Base-by-base conservation (phyloP, 1,140 invertebrate species). In the Chrysoperla carnea region DNA sequence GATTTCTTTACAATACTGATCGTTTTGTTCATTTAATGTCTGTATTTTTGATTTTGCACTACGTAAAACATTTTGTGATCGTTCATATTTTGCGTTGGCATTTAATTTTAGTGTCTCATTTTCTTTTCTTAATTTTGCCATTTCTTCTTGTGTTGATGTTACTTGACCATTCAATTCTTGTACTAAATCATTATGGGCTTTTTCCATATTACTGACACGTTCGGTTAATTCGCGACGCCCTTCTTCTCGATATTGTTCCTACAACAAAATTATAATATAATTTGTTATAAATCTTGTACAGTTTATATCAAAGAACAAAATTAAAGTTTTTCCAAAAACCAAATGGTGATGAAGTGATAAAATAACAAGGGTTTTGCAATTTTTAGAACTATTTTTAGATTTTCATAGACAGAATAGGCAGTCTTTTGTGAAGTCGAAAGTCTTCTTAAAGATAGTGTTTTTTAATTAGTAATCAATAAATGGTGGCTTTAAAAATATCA, bases 1-100 rank as follows among this genome's bases (percentile, higher is more conserved):
- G 9, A 78, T 59, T 51, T 79, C 72, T 33, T 69, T 67, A 50
- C 62, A 70, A 23, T 69, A 61, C 12, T 62, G 56, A 46, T 73
- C 75, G 44, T 78, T 83, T 27, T 72, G 61, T 55, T 81, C 78
- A 6, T 72, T 76, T 4, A 84, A 48, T 36, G 72, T 71, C 44
- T 76, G 67, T 33, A 85, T 80, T 53, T 78, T 77, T 29, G 70
- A 72, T 50, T 81, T 72, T 0, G 81, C 76, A 47, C 72, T 73
- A 55, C 81, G 80, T 7, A 87, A 61, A 8, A 82, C 64, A 52
- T 73, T 68, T 60, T 84, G 81, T 23, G 76, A 72, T 52, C 82
- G 67, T 51, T 83, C 78, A 52, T 85, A 76, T 53, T 77, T 76
- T 48, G 80, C 75, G 47, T 69, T 54, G 56, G 65, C 69, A 29